Evolutionary conservation across 64 coral and sea anemone genomes (phyloP).

Genomic region (Exaiptasia diaphana): DNA sequence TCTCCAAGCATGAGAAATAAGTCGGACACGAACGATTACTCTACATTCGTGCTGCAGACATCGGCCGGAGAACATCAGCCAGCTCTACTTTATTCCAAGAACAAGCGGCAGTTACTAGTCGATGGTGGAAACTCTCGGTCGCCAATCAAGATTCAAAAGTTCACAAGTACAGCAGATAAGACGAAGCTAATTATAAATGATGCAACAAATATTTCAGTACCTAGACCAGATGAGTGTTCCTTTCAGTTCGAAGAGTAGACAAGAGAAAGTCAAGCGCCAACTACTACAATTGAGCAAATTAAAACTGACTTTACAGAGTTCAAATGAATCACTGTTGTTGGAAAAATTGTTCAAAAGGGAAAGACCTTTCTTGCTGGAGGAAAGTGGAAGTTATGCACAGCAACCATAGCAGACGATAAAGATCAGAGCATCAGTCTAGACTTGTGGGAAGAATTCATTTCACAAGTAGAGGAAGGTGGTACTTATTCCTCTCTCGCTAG

Average conservation of each 20-base stretch:
- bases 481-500: too few relatives aligned
- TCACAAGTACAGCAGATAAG: background rate
- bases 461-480: background rate
- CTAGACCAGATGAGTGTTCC: background rate
- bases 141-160: background rate
- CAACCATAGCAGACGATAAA: background rate
- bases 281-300: background rate
- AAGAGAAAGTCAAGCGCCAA: background rate
- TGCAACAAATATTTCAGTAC: background rate
- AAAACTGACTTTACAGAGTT: background rate
- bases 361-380: background rate
- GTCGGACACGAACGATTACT: conserved; percentile 6
- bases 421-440: background rate
- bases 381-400: background rate
- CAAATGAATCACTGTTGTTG: background rate
- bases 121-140: background rate
- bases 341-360: background rate
- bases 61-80: background rate
- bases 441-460: background rate
- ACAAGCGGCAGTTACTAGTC: background rate
- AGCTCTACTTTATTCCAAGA: background rate
- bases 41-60: background rate
- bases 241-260: background rate
- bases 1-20: conserved; percentile 11
- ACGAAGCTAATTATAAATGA: background rate